Base-by-base conservation (phyloP, 2,888 invertebrate species). In the Yponomeuta cagnagella region DNA sequence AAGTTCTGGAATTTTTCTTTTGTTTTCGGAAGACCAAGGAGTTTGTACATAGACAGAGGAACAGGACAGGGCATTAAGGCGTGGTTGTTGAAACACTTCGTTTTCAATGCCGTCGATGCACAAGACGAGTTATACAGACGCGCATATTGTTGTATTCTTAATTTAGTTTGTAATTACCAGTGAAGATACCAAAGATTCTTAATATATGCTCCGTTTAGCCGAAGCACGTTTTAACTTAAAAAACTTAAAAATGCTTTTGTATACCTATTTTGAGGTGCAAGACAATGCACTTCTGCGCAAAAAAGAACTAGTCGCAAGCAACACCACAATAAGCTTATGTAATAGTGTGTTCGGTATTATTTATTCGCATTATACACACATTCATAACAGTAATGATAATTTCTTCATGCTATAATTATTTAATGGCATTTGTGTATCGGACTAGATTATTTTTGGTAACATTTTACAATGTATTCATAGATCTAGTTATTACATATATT, bases 101-200 rank as follows among this genome's bases (percentile, higher is more conserved):
- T 79, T 79, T 76, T 75, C 78, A 79, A 78, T 77, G 79, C 79
- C 76, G 74, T 67, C 64, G 71, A 77, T 79, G 81, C 84, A 83
- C 81, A 82, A 81, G 75, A 58, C 52, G 52, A 69, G 70, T 75
- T 75, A 75, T 74, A 68, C 74, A 76, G 73, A 70, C 64, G 67
- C 48, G 48, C 70, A 48, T 67, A 67, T 81, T 82, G 82, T 82
- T 81, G 76, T 79, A 78, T 78, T 79, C 78, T 76, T 78, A 76
- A 75, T 77, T 75, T 87, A 87, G 86, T 74, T 83, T 83, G 12
- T 85, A 87, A 74, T 77, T 80, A 77, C 77, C 85, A 86, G 88
- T 89, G 79, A 89, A 86, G 80, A 84, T 86, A 91, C 91, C 91
- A 91, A 91, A 91, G 91, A 90, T 77, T 82, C 77, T 82, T 84